Base-by-base conservation (phyloP, 2,113 vertebrate species). In the Sciurus niger region DNA sequence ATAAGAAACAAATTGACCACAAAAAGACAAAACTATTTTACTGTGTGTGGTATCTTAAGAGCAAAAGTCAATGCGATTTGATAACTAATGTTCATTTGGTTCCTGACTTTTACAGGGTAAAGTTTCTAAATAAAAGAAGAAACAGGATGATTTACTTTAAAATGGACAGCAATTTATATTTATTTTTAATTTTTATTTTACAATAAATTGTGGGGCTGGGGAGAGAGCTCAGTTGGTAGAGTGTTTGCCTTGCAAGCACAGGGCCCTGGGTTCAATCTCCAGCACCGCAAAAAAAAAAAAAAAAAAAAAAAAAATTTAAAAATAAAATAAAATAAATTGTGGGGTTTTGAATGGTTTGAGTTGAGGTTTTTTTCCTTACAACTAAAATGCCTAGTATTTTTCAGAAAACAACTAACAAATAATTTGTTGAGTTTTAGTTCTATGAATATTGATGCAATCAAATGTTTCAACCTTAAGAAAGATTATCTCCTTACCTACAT, bases 101-200 rank as follows among this genome's bases (percentile, higher is more conserved):
- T 94, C 25, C 80, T 86, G 32, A 77, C 51, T 72, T 22, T 90
- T 89, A 93, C 17, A 65, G 16, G 22, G 2, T 92, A 58, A 92
- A 73, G 58, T 89, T 85, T 83, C 80, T 96, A 92, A 85, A 89
- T 24, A 92, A 84, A 89, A 76, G 10, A 84, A 74, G 6, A 89
- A 83, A 73, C 10, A 34, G 74, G 80, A 4, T 68, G 46, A 55
- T 82, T 93, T 92, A 67, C 63, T 96, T 89, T 8, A 93, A 79
- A 84, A 91, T 73, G 4, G 14, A 86, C 12, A 60, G 3, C 11
- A 46, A 28, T 55, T 88, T 88, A 46, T 63, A 76, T 30, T 30
- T 86, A 24, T 53, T 85, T n/a, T 87, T 16, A 48, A 30, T 30
- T 87, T 87, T 73, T 51, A 28, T 22, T 76, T 60, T 76, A 60